Percentiles rank a stretch among this genome's conserved stretches.
phyloP scores from a whole-genome alignment of 2,888 invertebrate genomes.

The Drosophila birchii region DNA sequence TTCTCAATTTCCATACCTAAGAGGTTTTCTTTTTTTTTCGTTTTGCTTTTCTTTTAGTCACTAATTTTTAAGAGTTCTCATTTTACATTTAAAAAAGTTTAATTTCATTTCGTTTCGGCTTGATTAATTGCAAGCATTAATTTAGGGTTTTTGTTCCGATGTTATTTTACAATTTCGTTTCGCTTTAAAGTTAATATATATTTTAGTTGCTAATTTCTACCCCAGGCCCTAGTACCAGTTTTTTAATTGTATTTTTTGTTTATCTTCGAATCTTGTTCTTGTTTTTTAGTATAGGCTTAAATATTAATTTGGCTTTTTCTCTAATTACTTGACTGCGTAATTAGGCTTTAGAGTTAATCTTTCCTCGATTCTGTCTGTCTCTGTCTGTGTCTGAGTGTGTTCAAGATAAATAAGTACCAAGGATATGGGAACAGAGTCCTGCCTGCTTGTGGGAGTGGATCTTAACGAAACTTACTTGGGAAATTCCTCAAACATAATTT shows the following conservation, averaged over 20 bases:
- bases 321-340: slow-evolving; percentile 37
- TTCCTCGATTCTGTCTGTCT: slow-evolving; percentile 9
- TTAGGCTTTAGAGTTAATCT: slow-evolving; percentile 34
- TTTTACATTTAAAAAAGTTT: slow-evolving; percentile 70
- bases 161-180: slow-evolving; percentile 54
- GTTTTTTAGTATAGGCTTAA: slow-evolving; percentile 56
- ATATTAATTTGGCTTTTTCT: slow-evolving; percentile 74
- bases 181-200: slow-evolving; percentile 41
- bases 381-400: not conserved
- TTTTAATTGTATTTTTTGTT: slow-evolving; percentile 29
- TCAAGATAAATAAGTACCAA: slow-evolving; percentile 50
- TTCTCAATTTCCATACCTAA: slow-evolving; percentile 42
- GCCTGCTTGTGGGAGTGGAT: slow-evolving; percentile 7
- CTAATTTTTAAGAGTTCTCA: slow-evolving; percentile 27
- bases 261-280: slow-evolving; percentile 28
- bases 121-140: slow-evolving; percentile 51
- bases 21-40: slow-evolving; percentile 9
- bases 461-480: slow-evolving; percentile 25
- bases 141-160: slow-evolving; percentile 49
- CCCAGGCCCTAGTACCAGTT: slow-evolving; percentile 75
- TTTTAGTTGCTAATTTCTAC: slow-evolving; percentile 62
- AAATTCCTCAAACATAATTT: slow-evolving; percentile 33
- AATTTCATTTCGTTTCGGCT: slow-evolving; percentile 38
- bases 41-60: slow-evolving; percentile 4
- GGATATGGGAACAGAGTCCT: slow-evolving; percentile 20